Evolutionary conservation across 2,888 invertebrate genomes (phyloP).

Genomic region (Microctonus hyperodae): DNA sequence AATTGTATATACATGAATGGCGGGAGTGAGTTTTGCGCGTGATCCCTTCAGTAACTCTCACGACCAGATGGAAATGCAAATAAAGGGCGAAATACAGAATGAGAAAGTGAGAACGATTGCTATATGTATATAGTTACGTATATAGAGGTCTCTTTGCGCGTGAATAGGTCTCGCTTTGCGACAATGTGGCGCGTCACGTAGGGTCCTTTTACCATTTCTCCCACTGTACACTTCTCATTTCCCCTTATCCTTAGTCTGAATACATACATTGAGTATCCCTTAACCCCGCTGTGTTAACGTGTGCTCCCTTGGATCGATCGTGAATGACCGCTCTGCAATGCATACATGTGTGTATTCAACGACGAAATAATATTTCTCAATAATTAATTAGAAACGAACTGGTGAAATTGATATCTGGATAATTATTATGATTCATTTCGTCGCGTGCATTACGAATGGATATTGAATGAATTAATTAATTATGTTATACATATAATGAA

Average conservation of each 20-base stretch:
- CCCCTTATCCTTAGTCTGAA: slow-evolving; percentile 3
- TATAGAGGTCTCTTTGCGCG: slow-evolving; percentile 29
- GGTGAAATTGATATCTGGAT: too few relatives aligned
- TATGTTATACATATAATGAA: background rate
- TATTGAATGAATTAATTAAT: background rate
- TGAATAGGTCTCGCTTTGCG: slow-evolving; percentile 37
- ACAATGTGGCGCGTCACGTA: slow-evolving; percentile 45
- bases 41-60: slow-evolving; percentile 24
- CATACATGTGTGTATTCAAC: background rate
- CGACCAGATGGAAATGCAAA: slow-evolving; percentile 43
- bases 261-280: slow-evolving; percentile 2
- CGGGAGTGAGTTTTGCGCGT: background rate
- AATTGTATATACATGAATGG: background rate
- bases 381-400: background rate
- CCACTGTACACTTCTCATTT: background rate
- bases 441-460: background rate
- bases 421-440: background rate
- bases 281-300: slow-evolving; percentile 7
- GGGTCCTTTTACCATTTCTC: slow-evolving; percentile 33
- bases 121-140: background rate
- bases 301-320: slow-evolving; percentile 10
- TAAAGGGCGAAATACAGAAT: slow-evolving; percentile 34
- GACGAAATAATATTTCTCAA: background rate
- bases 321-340: background rate
- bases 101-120: background rate